Evolutionary conservation across 2,797 vertebrate species (phyloP).

Genomic region (Arctocebus calabarensis): DNA sequence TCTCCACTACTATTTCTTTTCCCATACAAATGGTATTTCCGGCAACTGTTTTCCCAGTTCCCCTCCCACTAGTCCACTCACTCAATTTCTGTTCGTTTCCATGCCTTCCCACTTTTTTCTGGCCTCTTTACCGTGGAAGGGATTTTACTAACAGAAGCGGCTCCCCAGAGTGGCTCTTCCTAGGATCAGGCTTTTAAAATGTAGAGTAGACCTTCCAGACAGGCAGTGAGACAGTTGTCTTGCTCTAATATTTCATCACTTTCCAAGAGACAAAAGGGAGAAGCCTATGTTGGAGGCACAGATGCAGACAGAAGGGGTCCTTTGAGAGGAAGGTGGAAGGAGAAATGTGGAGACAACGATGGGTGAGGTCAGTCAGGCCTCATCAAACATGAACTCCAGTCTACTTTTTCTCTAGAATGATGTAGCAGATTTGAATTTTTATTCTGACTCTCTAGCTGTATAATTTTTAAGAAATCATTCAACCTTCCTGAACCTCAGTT

Average conservation of each 20-base stretch:
- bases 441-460: not conserved
- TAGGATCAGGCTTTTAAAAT: constrained; percentile 6
- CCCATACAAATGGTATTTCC: not conserved
- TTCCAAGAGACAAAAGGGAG: not conserved
- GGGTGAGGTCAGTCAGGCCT: not conserved
- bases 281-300: not conserved
- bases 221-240: not conserved
- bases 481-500: not conserved
- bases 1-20: not conserved
- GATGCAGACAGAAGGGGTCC: too few relatives aligned
- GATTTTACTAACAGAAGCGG: constrained; percentile 44
- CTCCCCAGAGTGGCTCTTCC: constrained; percentile 12
- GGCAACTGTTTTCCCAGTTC: not conserved
- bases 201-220: not conserved
- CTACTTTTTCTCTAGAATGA: not conserved
- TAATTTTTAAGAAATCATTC: not conserved
- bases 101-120: not conserved
- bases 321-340: not conserved
- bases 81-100: not conserved
- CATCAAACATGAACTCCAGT: not conserved
- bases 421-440: not conserved
- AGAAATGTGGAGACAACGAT: not conserved
- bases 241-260: not conserved
- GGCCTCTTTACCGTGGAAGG: constrained; percentile 43
- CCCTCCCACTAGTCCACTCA: not conserved